Evolutionary conservation across 2,888 invertebrate species (phyloP).

Genomic region (Rhorus exstirpatorius): DNA sequence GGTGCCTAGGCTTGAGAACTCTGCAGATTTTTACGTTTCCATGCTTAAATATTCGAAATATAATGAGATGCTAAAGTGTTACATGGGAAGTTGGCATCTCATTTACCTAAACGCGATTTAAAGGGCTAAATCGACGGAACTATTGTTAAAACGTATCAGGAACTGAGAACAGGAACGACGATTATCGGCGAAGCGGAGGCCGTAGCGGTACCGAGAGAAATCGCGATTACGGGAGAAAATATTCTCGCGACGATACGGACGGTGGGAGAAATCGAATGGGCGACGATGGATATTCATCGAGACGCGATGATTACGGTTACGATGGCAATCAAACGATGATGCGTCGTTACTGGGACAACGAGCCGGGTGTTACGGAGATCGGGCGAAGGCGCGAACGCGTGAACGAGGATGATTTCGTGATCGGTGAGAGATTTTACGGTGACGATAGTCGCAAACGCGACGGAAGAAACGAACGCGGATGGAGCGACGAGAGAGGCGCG

Average conservation of each 20-base stretch:
- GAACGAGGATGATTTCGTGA: constrained; percentile 69
- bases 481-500: constrained; percentile 56
- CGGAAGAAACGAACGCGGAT: constrained; percentile 24
- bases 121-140: too few species aligned
- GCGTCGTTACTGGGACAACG: constrained; percentile 74
- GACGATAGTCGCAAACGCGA: constrained; percentile 65
- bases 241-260: constrained; percentile 66
- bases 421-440: constrained; percentile 76
- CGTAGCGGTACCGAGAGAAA: constrained; percentile 38
- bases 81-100: too few species aligned
- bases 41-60: too few species aligned
- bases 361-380: constrained; percentile 47
- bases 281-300: constrained; percentile 74
- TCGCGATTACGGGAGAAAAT: constrained; percentile 64
- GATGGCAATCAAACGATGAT: constrained; percentile 62
- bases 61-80: too few species aligned
- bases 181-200: constrained; percentile 28
- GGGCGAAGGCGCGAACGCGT: constrained; percentile 69
- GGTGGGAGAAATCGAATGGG: constrained; percentile 67
- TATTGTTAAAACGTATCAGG: too few species aligned
- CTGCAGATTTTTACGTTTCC: too few species aligned
- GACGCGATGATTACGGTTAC: constrained; percentile 68
- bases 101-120: too few species aligned
- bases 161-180: constrained; percentile 33
- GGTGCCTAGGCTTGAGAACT: too few species aligned